These are phyloP conservation scores for Fringilla coelebs DNA, from an alignment of 2,797 vertebrate genomes.

Conservation along the genomic window DNA sequence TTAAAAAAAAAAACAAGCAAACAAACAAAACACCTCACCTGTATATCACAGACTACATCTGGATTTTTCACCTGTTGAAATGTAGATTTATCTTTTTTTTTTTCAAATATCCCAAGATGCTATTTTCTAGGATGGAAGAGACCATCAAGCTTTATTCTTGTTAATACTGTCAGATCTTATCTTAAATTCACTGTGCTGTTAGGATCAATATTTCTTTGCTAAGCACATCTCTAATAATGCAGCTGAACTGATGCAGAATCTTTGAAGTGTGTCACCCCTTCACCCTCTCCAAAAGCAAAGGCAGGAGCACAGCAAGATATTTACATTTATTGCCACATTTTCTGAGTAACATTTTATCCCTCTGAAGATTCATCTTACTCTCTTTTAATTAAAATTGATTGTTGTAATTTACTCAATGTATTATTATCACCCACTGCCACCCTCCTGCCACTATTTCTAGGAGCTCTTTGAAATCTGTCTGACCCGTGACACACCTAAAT, in stretches of 20 bases:
- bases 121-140: neutral
- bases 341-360: neutral
- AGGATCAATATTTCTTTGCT: conserved; percentile 41
- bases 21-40: neutral
- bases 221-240: neutral
- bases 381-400: conserved; percentile 26
- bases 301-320: neutral
- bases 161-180: neutral
- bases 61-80: neutral
- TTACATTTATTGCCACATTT: neutral
- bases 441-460: neutral
- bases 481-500: neutral
- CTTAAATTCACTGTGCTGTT: neutral
- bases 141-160: neutral
- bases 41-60: neutral
- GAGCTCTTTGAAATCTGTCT: neutral
- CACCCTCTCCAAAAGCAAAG: neutral
- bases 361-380: neutral
- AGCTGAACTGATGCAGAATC: neutral
- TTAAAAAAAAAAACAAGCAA: neutral
- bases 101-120: neutral
- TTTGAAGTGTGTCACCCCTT: neutral
- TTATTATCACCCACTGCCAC: neutral
- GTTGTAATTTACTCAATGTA: neutral
- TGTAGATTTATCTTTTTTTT: neutral